These are phyloP conservation scores for Neosilurus hyrtlii DNA, from an alignment of 2,797 vertebrate species.

Conservation along the genomic window DNA sequence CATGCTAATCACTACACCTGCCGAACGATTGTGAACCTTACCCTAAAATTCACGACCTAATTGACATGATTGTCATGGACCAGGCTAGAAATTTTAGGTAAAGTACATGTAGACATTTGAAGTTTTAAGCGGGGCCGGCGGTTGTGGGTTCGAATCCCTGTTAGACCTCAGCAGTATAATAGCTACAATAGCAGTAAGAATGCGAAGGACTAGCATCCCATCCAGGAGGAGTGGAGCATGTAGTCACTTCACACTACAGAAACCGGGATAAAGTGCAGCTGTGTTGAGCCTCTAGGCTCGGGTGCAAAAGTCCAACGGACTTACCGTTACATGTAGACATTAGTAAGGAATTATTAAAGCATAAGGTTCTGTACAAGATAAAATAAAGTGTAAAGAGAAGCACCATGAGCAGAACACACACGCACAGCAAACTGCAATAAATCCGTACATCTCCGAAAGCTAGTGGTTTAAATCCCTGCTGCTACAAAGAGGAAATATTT, in stretches of 20 bases:
- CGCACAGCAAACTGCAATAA: background rate
- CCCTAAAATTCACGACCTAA: background rate
- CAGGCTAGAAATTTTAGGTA: background rate
- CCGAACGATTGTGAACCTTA: background rate
- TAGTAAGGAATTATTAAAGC: background rate
- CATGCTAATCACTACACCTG: too few species aligned
- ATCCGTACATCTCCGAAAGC: background rate
- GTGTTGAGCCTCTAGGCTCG: too few species aligned
- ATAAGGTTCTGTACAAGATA: too few species aligned
- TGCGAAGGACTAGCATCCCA: too few species aligned
- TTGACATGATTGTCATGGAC: background rate
- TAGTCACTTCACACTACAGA: too few species aligned
- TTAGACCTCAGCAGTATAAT: too few species aligned
- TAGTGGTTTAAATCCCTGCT: background rate
- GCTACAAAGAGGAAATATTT: constrained; percentile 17
- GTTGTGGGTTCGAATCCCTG: too few species aligned
- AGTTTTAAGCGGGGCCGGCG: background rate
- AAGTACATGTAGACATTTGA: background rate
- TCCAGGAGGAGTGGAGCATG: too few species aligned
- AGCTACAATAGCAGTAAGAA: too few species aligned
- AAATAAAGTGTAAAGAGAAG: background rate
- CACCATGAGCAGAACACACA: background rate
- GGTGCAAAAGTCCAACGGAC: too few species aligned
- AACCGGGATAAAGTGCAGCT: too few species aligned
- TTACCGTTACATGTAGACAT: too few species aligned